phyloP scores from a whole-genome alignment of 1,140 invertebrate genomes.

The Cataglyphis hispanica region DNA sequence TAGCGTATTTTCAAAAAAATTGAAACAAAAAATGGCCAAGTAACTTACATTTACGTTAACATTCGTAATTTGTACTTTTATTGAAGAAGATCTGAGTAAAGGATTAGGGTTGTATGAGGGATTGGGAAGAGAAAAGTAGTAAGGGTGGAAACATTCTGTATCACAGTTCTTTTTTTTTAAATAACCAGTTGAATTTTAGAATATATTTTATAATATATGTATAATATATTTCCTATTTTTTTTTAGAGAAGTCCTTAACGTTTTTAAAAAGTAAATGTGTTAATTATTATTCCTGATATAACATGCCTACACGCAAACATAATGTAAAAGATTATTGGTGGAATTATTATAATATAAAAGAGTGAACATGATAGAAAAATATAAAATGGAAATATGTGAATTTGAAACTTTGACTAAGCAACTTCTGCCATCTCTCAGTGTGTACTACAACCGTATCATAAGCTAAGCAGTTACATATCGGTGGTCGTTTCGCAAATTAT shows the following conservation, averaged over 20 bases:
- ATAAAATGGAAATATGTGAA: neutral
- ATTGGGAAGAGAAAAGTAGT: neutral
- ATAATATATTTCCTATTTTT: neutral
- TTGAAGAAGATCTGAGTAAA: neutral
- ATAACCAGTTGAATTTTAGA: neutral
- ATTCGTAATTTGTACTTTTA: neutral
- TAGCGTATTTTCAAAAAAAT: neutral
- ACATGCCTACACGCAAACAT: too few species aligned
- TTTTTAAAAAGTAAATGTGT: neutral
- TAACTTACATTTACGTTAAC: neutral
- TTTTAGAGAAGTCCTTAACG: neutral
- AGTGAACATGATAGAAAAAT: neutral
- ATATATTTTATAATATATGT: neutral
- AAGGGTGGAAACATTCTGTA: too few species aligned
- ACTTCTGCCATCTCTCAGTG: constrained; percentile 51
- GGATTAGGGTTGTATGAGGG: neutral
- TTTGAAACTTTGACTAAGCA: constrained; percentile 1
- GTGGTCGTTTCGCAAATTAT: constrained; percentile 17
- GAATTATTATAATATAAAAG: neutral
- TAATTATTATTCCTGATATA: neutral
- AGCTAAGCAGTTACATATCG: constrained; percentile 26
- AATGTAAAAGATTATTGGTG: neutral
- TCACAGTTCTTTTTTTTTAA: neutral
- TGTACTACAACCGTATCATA: constrained; percentile 42
- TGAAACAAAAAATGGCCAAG: neutral